Percentiles rank a stretch among this genome's conserved stretches.
These are phyloP conservation scores for Psilopsiagon aymara DNA, from an alignment of 2,113 vertebrate genomes.

Conservation along the genomic window DNA sequence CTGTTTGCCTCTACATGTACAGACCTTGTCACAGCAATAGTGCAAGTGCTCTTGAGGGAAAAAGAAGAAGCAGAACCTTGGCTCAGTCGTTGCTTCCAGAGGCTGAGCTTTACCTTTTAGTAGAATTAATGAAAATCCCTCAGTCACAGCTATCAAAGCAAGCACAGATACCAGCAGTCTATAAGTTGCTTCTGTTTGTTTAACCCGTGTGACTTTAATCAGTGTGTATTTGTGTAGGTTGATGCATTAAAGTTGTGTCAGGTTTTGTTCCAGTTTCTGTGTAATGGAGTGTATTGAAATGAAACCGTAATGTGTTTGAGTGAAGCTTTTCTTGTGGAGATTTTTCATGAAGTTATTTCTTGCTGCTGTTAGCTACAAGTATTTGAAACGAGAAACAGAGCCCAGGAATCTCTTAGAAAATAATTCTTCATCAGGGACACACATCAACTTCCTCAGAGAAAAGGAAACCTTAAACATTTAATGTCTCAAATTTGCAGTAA, in stretches of 20 bases:
- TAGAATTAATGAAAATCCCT: background rate
- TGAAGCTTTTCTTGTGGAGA: background rate
- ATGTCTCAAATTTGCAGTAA: background rate
- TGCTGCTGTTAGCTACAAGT: background rate
- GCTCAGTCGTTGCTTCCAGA: fast-evolving
- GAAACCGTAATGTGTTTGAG: background rate
- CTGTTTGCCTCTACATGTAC: background rate
- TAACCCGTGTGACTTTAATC: background rate
- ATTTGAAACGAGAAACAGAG: background rate
- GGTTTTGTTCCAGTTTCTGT: background rate
- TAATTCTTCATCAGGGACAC: background rate
- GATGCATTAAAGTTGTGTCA: background rate
- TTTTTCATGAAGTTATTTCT: background rate
- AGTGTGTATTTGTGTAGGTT: background rate
- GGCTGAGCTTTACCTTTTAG: background rate
- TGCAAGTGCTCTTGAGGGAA: background rate
- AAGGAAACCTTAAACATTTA: background rate
- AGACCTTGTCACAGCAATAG: background rate
- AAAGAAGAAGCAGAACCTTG: background rate
- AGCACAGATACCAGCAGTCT: background rate
- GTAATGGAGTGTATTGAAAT: background rate
- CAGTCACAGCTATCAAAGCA: background rate
- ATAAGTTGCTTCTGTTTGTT: background rate
- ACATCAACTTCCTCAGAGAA: background rate
- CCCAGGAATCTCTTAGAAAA: background rate